Conservation (phyloP, 1,140 invertebrate genomes). For the Pseudobourletiella spinata region DNA sequence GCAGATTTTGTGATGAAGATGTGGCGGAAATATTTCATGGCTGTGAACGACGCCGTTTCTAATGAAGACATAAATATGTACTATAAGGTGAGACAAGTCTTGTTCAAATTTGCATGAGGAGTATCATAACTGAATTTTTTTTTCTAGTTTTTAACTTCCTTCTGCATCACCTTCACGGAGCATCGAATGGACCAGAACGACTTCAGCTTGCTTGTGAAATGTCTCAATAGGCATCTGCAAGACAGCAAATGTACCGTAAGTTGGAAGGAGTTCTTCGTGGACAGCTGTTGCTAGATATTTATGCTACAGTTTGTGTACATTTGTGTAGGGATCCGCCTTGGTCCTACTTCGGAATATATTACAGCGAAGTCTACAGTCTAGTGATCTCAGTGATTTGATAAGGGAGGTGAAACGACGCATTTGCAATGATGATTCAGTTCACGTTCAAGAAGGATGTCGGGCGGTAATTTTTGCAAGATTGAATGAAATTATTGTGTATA, state of each 20-base stretch:
- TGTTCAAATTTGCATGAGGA: too few species aligned
- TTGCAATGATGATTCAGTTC: neutral
- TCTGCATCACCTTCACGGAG: neutral
- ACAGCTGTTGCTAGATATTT: too few species aligned
- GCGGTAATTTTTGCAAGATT: neutral
- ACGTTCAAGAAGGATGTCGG: slow-evolving; percentile 5
- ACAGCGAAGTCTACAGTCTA: neutral
- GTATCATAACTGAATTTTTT: too few species aligned
- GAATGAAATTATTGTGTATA: neutral
- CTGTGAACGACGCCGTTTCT: neutral
- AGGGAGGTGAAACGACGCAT: neutral
- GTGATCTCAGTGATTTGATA: neutral
- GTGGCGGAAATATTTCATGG: slow-evolving; percentile 2
- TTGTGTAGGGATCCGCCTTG: slow-evolving; percentile 3
- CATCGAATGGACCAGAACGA: neutral
- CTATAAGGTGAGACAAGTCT: slow-evolving; percentile 9
- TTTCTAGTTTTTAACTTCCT: slow-evolving; percentile 1
- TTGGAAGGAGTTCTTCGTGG: too few species aligned
- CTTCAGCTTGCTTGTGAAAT: slow-evolving; percentile 1
- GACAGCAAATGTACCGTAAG: slow-evolving; percentile 5
- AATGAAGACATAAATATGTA: slow-evolving; percentile 9
- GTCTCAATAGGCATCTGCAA: neutral
- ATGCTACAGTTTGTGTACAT: too few species aligned
- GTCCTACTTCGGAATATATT: slow-evolving; percentile 1
- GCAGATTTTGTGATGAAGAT: neutral